Evolutionary conservation across 2,797 vertebrate species (phyloP), one percentile per base, ranked within the genome.

Genomic region (Ataeniobius toweri): DNA sequence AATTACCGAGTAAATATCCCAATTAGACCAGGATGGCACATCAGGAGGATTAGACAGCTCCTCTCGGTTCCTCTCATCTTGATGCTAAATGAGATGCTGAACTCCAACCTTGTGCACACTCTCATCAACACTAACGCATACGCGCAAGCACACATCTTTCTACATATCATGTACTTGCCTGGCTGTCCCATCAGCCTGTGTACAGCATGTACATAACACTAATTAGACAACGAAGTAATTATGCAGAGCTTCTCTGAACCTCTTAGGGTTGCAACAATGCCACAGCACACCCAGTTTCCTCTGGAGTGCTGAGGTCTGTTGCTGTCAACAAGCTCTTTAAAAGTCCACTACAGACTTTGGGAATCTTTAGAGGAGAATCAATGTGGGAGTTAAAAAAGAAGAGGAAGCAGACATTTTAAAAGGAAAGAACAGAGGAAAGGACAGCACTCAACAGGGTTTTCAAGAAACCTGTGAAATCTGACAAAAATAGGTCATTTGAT

Each of bases 1-100:
- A 96, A 96, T 97, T 96, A 97, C 96, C 83, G 89, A 94, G 95
- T 96, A 96, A 96, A 97, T 96, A 97, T 96, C 95, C 96, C 96
- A 97, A 97, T 98, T 96, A 97, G 96, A 91, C 93, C 93, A 78
- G 86, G 92, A 92, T 83, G 92, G 89, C 89, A 94, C 95, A 94
- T 96, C 95, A 95, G 92, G 91, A 90, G 94, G 94, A 95, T 95
- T 93, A 95, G 94, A 91, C 94, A 94, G 91, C 88, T 92, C 94
- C 93, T 94, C 81, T 89, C 83, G 61, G 75, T 87, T 86, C 80
- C 80, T 87, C 89, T 90, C 88, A 85, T 92, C 86, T 85, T 75
- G 79, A 90, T 87, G 87, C 88, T 75, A 84, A 88, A 90, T 81
- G 53, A 91, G 88, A 90, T 74, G 83, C 86, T 91, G 89, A 92